These are phyloP conservation scores for Cotesia typhae DNA, from an alignment of 1,140 invertebrate genomes.

Conservation along the genomic window DNA sequence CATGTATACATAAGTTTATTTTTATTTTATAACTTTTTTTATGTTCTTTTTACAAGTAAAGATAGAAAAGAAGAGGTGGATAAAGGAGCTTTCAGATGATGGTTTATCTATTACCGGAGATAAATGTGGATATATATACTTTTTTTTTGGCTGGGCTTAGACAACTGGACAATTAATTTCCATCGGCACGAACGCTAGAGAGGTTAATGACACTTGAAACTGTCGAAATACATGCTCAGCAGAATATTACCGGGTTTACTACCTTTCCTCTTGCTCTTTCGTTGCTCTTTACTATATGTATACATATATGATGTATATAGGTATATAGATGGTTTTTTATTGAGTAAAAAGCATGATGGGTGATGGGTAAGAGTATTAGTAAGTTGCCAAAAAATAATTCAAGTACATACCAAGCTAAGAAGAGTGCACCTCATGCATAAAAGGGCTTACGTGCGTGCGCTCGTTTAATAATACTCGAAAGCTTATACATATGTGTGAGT, in stretches of 20 bases:
- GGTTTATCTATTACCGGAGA: no score
- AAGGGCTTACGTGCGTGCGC: slow-evolving; percentile 29
- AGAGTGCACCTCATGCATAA: slow-evolving; percentile 4
- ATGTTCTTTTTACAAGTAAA: no score
- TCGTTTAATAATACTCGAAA: slow-evolving; percentile 23
- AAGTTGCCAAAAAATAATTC: slow-evolving; percentile 7
- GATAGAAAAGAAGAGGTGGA: no score
- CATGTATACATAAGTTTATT: no score
- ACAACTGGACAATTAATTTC: slow-evolving; percentile 57
- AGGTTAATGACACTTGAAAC: slow-evolving; percentile 61
- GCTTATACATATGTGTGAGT: not conserved
- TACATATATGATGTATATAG: not conserved
- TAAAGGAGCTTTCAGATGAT: no score
- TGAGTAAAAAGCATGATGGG: slow-evolving; percentile 17
- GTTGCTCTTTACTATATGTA: slow-evolving; percentile 33
- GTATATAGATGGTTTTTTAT: slow-evolving; percentile 1
- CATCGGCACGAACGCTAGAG: slow-evolving; percentile 41
- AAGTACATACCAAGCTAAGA: not conserved
- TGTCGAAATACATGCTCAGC: slow-evolving; percentile 53
- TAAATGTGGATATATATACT: not conserved
- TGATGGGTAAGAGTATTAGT: slow-evolving; percentile 11
- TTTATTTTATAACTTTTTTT: no score
- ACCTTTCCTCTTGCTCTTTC: slow-evolving; percentile 33
- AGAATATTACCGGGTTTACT: slow-evolving; percentile 55
- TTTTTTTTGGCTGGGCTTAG: slow-evolving; percentile 26